Percentiles rank a stretch among this genome's conserved stretches.
Evolutionary conservation across 2,797 vertebrate species (phyloP).

Genomic region (Enoplosus armatus): DNA sequence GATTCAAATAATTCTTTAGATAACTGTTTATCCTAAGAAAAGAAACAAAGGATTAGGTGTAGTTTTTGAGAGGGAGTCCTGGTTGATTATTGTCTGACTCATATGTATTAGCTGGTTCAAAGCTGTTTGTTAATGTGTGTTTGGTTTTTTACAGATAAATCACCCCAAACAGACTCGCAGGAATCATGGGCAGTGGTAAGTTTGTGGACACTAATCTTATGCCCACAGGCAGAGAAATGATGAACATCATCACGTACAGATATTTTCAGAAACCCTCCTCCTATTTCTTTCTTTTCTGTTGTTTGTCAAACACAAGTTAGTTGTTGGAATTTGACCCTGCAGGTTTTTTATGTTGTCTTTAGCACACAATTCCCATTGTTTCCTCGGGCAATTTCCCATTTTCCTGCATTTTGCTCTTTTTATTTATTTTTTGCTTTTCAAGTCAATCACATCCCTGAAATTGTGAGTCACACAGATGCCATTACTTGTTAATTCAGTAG

Average conservation of each 20-base stretch:
- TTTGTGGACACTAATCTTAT: constrained; percentile 9
- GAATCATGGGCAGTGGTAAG: constrained; percentile 81
- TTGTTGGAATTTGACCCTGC: constrained; percentile 9
- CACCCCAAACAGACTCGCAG: constrained; percentile 55
- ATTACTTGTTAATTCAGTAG: constrained; percentile 15
- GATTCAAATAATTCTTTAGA: background rate
- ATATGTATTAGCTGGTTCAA: constrained; percentile 8
- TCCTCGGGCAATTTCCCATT: constrained; percentile 3
- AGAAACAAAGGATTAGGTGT: background rate
- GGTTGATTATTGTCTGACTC: constrained; percentile 16
- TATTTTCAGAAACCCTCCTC: background rate
- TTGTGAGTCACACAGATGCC: constrained; percentile 18
- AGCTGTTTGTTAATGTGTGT: constrained; percentile 38
- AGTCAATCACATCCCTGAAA: constrained; percentile 3
- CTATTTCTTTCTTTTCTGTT: background rate
- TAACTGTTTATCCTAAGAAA: background rate
- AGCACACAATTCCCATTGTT: constrained; percentile 19
- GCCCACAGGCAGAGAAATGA: background rate
- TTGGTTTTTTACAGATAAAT: constrained; percentile 60
- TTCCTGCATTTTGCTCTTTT: background rate
- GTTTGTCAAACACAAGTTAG: background rate
- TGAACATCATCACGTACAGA: background rate
- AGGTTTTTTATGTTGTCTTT: constrained; percentile 20
- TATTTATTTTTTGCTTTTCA: background rate
- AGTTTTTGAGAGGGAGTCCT: background rate